Evolutionary conservation across 2,113 vertebrate species (phyloP), one percentile per base, ranked within the genome.

Genomic region (Hucho hucho): DNA sequence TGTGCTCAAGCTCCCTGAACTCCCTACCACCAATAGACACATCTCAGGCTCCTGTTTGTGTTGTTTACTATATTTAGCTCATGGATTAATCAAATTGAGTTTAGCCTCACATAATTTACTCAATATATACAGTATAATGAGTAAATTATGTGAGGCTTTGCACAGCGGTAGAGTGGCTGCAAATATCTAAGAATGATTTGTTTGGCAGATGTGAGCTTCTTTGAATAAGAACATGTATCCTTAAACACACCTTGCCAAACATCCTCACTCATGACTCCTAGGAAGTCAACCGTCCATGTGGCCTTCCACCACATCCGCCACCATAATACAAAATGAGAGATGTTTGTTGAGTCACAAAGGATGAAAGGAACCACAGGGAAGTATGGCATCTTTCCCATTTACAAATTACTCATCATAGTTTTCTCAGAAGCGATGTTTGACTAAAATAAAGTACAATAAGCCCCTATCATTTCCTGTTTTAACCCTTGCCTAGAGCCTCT

Each of bases 321-420:
- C 84, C 81, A 82, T 81, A 86, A 83, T 89, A 43, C 69, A 75
- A 75, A 11, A 18, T 25, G 56, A 32, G 14, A 65, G 65, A 70
- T 26, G 69, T 69, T 73, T 64, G 73, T 90, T 88, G 82, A 89
- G 87, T 89, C 87, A 90, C 84, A 89, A 81, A 28, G 73, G 82
- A 83, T 75, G 69, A 87, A 79, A 91, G 84, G 73, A 72, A 85
- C 69, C 77, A 76, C 26, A 68, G 79, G 88, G 79, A 85, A 81
- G 75, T 73, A 86, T 75, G 83, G 86, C 76, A 37, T 29, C 77
- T 82, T 85, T 89, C 87, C 88, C 81, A 73, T 81, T 87, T 75
- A 84, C 86, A 90, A 93, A 89, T 87, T 84, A 90, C 85, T 90
- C 87, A 87, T 90, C 90, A 86, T 88, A 78, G 74, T 75, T 87